Evolutionary conservation across 1,140 invertebrate species (phyloP), one percentile per base, ranked within the genome.

Genomic region (Psilanteris sp.): DNA sequence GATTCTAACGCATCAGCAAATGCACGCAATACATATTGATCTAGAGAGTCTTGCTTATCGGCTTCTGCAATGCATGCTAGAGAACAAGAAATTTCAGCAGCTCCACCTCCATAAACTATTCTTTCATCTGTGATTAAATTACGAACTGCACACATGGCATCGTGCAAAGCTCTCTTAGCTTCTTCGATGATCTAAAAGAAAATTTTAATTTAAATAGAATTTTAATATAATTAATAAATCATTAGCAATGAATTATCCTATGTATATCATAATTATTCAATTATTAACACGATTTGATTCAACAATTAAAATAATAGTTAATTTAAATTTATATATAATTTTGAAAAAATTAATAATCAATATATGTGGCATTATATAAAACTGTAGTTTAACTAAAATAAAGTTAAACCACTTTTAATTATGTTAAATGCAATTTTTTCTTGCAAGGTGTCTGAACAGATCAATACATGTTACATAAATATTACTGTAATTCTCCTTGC

Each of bases 31-130:
- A 98, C 96, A 89, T 99, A 99, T 87, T 99, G 98, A 87, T 99
- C 97, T 36, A 99, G 86, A 0, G 97, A 95, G 0, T 96, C 94
- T 55, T 99, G 92, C 87, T 96, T 94, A 85, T 98, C 95, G 11
- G 98, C 97, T 71, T 96, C 93, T 24, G 94, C 91, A 4, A 93
- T 92, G 14, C 98, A 96, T 1, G 95, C 96, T 61, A 99, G 86
- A 36, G 97, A 94, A 84, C 97, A 99, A 1, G 97, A 93, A 36
- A 99, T 94, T 91, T 99, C 98, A 3, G 97, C 92, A 1, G 98
- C 96, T 15, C 98, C 98, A 61, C 98, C 98, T 13, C 98, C 98
- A 88, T 98, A 99, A 4, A 99, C 96, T 74, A 99, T 93, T 68
- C 96, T 92, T 27, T 96, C 94, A 83, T 99, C 98, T 83, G 90